Evolutionary conservation across 1,140 invertebrate genomes (phyloP).

Genomic region (Asbolus verrucosus): DNA sequence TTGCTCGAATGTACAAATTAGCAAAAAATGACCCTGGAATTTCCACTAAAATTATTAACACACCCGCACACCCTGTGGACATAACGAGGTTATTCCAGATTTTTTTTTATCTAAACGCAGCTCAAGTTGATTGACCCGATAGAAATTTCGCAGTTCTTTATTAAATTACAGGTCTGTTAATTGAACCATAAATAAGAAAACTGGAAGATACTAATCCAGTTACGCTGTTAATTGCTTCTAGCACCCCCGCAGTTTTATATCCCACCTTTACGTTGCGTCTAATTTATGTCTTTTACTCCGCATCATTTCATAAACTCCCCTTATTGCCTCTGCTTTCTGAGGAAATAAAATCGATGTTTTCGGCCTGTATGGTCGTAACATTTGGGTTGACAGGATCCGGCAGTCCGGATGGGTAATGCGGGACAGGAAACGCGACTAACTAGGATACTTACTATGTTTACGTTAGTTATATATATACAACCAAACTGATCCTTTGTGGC

Average conservation of each 20-base stretch:
- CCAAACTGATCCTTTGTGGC: neutral
- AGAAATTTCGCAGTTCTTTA: slow-evolving; percentile 6
- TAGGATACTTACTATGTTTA: slow-evolving; percentile 1
- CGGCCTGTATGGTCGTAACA: no score
- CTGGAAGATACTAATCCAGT: slow-evolving; percentile 40
- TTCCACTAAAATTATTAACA: no score
- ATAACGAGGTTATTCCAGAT: no score
- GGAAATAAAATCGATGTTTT: slow-evolving; percentile 5
- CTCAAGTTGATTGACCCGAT: no score
- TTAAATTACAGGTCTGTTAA: slow-evolving; percentile 46
- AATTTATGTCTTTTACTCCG: slow-evolving; percentile 33
- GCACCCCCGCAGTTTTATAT: slow-evolving; percentile 41
- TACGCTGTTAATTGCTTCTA: slow-evolving; percentile 49
- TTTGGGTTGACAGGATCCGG: no score
- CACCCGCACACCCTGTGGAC: no score
- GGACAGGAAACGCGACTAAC: slow-evolving; percentile 11
- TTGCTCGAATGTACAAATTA: no score
- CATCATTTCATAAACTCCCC: slow-evolving; percentile 30
- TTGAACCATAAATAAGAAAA: slow-evolving; percentile 54
- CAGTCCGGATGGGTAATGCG: neutral
- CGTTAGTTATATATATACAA: neutral
- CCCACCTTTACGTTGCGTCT: slow-evolving; percentile 23
- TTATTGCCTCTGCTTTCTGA: neutral
- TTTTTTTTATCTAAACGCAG: no score
- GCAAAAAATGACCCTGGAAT: no score